A percentile compares a stretch with the other conserved stretches of the same genome.
Conservation (phyloP, 2,888 invertebrate species). For the Pristionchus japonicus region DNA sequence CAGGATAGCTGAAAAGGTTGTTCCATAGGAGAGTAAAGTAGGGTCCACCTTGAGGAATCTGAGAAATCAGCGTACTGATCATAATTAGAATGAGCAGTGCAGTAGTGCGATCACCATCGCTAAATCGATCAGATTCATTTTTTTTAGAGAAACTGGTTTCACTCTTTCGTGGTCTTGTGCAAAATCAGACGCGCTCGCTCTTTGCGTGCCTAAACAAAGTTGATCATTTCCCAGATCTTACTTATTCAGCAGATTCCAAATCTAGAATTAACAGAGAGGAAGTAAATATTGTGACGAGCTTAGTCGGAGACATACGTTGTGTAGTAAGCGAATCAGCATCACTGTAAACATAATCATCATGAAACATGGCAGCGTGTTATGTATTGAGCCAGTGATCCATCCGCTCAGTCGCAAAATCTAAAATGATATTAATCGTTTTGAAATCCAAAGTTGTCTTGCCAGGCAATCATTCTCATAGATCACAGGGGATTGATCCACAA, state of each 20-base stretch:
- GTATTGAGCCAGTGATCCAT: neutral
- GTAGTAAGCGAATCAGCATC: neutral
- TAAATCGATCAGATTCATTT: neutral
- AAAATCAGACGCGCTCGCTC: neutral
- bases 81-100: neutral
- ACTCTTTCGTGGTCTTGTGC: neutral
- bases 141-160: neutral
- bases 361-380: neutral
- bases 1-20: neutral
- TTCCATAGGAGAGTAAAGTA: neutral
- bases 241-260: neutral
- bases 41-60: neutral
- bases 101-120: neutral
- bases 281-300: no score
- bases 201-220: neutral
- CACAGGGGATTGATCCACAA: neutral
- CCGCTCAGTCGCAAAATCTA: neutral
- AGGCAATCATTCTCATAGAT: neutral
- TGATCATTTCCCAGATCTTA: neutral
- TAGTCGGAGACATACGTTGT: neutral
- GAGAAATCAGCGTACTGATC: neutral
- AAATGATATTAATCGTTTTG: neutral
- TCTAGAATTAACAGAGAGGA: no score
- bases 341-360: neutral
- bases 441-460: neutral